Evolutionary conservation across 2,113 vertebrate species (phyloP), one percentile per base, ranked within the genome.

Genomic region (Crypturellus undulatus): DNA sequence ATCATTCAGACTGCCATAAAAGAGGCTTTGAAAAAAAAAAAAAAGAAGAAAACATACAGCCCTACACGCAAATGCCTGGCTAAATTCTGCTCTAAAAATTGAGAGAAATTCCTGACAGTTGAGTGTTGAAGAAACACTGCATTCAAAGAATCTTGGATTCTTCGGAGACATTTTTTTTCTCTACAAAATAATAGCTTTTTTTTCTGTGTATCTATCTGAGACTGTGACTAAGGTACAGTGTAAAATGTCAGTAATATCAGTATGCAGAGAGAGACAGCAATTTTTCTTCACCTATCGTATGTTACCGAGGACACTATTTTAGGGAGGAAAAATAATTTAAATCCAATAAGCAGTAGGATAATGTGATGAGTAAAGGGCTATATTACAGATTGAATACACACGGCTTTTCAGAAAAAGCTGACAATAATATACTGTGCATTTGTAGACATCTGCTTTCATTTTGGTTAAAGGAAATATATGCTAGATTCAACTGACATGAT

Each of bases 1-100:
- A 84, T 72, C 47, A 71, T 42, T 85, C 84, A 83, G 87, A 70
- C 80, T 91, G 89, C 80, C 91, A 93, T 80, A 85, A 62, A n/a
- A 51, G 88, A 89, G 34, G 40, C 70, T 81, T 30, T 59, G 58
- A 79, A 88, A 60, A 56, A 56, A 75, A 49, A 38, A 38, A 38
- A 38, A 9, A 38, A 38, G 64, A 67, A 89, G 40, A 15, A 70
- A 79, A 56, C 11, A 20, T 28, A 40, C 8, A 49, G n/a, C 51
- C 68, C 68, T 51, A 54, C 51, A 52, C 47, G 19, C 22, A 59
- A 26, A 81, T 89, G 42, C 58, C 47, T 42, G 43, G 42, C 70
- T 59, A 70, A 70, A 40, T 38, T 45, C 56, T 38, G 7, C 47
- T 36, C 26, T 65, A 28, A 54, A 72, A 71, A 63, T 80, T 72